Conservation (phyloP, 2,797 vertebrate species). For the Falco columbarius region DNA sequence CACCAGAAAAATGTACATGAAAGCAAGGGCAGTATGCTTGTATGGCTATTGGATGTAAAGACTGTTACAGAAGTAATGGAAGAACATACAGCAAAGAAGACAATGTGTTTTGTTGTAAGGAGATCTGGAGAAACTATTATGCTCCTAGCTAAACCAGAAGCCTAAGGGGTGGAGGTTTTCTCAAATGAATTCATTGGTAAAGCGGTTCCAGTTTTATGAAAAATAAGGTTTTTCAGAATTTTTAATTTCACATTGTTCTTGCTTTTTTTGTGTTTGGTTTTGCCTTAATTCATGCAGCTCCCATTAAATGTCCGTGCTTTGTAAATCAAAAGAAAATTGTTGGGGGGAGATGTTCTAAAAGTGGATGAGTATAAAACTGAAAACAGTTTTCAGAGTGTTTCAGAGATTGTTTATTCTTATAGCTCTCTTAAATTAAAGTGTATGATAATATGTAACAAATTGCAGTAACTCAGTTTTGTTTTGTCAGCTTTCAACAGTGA, state of each 20-base stretch:
- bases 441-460: neutral
- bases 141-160: neutral
- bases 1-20: constrained; percentile 33
- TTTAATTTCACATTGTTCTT: neutral
- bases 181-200: neutral
- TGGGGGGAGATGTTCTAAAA: neutral
- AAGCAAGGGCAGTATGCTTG: constrained; percentile 46
- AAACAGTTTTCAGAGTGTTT: neutral
- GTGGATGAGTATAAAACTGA: neutral
- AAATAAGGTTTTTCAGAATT: neutral
- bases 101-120: neutral
- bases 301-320: neutral
- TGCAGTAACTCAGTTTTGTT: neutral
- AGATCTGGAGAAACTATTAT: neutral
- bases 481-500: neutral
- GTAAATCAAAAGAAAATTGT: neutral
- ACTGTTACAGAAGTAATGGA: neutral
- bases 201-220: neutral
- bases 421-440: neutral
- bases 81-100: neutral
- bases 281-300: neutral
- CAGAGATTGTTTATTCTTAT: neutral
- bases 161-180: neutral
- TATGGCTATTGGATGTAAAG: constrained; percentile 3
- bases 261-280: neutral